These are phyloP conservation scores for Heliconius himera DNA, from an alignment of 1,140 invertebrate genomes.

Conservation along the genomic window DNA sequence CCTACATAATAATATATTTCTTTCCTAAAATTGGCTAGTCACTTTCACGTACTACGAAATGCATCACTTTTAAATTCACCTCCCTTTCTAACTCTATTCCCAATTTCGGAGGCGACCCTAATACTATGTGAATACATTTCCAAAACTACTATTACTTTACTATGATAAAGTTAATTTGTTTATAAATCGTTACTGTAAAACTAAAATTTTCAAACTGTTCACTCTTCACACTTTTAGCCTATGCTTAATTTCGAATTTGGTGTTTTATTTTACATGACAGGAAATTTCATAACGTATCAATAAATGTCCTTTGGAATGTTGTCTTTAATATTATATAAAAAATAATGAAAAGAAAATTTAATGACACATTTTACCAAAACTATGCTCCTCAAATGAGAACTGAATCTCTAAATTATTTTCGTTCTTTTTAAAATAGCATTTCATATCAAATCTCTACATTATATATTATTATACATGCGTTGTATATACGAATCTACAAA, in stretches of 20 bases:
- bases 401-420: neutral
- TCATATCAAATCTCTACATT: neutral
- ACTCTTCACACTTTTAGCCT: neutral
- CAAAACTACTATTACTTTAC: neutral
- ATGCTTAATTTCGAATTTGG: constrained; percentile 5
- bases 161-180: constrained; percentile 5
- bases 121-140: constrained; percentile 13
- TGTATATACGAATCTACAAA: constrained; percentile 11
- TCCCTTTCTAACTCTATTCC: constrained; percentile 50
- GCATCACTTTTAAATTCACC: constrained; percentile 57
- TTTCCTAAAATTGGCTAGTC: constrained; percentile 36
- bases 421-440: constrained; percentile 10
- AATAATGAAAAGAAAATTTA: neutral
- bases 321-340: neutral
- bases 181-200: neutral
- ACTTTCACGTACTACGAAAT: constrained; percentile 51
- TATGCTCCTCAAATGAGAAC: neutral
- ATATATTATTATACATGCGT: neutral
- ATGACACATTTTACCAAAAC: neutral
- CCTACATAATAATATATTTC: constrained; percentile 16
- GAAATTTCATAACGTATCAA: neutral
- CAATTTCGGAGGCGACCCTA: constrained; percentile 14
- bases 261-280: constrained; percentile 5
- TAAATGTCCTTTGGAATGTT: neutral
- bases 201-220: constrained; percentile 1